Percentiles rank a stretch among this genome's conserved stretches.
phyloP scores from a whole-genome alignment of 1,140 invertebrate species.

The Colletes latitarsis region DNA sequence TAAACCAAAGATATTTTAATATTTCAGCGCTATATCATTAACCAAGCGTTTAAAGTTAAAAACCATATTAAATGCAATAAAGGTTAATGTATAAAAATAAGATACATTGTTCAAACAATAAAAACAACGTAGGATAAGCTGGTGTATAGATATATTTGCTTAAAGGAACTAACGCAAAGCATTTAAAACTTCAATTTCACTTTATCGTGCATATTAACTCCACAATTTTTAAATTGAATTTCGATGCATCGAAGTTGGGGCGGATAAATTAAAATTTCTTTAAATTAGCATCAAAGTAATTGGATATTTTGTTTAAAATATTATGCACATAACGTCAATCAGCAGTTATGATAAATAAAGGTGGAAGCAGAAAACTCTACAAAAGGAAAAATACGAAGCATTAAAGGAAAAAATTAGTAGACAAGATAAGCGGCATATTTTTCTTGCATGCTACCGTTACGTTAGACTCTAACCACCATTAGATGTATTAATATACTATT shows the following conservation, averaged over 20 bases:
- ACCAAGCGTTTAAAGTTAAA: constrained; percentile 36
- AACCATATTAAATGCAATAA: constrained; percentile 29
- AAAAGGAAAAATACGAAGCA: constrained; percentile 45
- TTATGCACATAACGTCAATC: neutral
- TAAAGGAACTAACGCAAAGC: constrained; percentile 17
- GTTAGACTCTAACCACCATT: constrained; percentile 71
- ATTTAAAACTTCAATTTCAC: neutral
- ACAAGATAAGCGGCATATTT: constrained; percentile 59
- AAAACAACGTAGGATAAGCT: constrained; percentile 5
- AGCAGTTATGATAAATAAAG: constrained; percentile 9
- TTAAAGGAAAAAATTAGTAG: constrained; percentile 52
- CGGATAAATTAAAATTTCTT: neutral
- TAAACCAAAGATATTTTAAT: constrained; percentile 9
- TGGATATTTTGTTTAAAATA: neutral
- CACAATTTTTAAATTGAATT: no score
- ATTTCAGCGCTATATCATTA: constrained; percentile 32
- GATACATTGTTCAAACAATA: neutral
- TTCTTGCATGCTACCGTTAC: constrained; percentile 70
- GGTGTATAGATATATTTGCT: neutral
- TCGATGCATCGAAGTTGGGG: neutral
- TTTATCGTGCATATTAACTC: no score
- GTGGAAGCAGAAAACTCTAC: constrained; percentile 18
- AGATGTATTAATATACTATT: constrained; percentile 17
- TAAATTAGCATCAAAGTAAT: neutral
- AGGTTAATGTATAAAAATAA: constrained; percentile 34